These are phyloP conservation scores for Apamea epomidion DNA, from an alignment of 2,888 invertebrate genomes.

Conservation along the genomic window DNA sequence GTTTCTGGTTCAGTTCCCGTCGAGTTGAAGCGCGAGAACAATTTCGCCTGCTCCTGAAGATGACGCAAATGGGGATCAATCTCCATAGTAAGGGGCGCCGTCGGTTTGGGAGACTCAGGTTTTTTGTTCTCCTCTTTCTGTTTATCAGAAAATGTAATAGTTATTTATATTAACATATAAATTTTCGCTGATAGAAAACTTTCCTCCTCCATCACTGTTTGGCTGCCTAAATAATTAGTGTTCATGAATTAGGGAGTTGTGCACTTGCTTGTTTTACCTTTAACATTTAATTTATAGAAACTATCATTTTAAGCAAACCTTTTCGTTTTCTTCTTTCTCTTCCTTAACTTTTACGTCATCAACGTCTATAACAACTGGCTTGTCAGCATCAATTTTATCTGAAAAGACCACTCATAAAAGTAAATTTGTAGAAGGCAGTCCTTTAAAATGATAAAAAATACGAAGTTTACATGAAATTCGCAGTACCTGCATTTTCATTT, in stretches of 20 bases:
- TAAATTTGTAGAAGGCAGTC: background rate
- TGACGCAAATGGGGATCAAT: conserved; percentile 88
- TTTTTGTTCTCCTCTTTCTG: conserved; percentile 75
- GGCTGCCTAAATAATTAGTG: background rate
- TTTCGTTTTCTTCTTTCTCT: conserved; percentile 82
- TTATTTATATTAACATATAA: background rate
- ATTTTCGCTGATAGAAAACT: background rate
- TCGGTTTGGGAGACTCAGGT: conserved; percentile 82
- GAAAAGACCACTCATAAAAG: conserved; percentile 19
- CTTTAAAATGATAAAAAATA: background rate
- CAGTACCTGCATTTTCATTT: conserved; percentile 80
- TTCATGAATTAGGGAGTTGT: background rate
- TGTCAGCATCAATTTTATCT: conserved; percentile 82
- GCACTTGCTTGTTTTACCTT: background rate
- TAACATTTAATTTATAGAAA: conserved; percentile 1
- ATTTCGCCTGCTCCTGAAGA: conserved; percentile 89
- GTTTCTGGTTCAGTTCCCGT: conserved; percentile 80
- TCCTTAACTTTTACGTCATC: conserved; percentile 87
- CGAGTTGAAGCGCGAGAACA: conserved; percentile 87
- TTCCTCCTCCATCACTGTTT: background rate
- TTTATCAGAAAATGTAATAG: conserved; percentile 6
- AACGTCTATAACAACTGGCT: conserved; percentile 86
- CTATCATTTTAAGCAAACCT: conserved; percentile 74
- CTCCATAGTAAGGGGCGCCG: conserved; percentile 87
- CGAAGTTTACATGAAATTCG: background rate